Evolutionary conservation across 2,113 vertebrate genomes (phyloP), one percentile per base, ranked within the genome.

Genomic region (Melozone crissalis): DNA sequence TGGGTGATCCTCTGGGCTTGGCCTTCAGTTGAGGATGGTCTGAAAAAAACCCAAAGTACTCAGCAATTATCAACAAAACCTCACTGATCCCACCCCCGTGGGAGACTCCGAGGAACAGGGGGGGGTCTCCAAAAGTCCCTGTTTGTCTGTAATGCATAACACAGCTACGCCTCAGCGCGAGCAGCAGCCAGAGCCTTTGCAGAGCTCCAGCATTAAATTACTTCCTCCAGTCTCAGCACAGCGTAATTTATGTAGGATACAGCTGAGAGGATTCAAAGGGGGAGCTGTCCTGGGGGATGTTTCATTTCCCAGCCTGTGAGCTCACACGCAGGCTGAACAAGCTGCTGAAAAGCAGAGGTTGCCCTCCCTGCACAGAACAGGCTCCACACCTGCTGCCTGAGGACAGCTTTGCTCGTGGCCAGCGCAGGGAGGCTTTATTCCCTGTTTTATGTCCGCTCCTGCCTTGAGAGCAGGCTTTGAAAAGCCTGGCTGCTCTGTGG

Each of bases 121-220:
- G 12, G 8, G 31, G 14, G 7, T 61, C 79, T 24, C 16, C 49
- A 27, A 5, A 66, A 76, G 28, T 54, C 28, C 10, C 54, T 7
- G n/a, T 67, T 85, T 72, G 5, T 80, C 35, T 68, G 2, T 47
- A 39, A 68, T 7, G 33, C 44, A 16, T 11, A 68, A 77, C 58
- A 49, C 3, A 71, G 65, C 59, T 62, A 58, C 68, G 59, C n/a
- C 89, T 89, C 77, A 47, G 84, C 81, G 51, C 62, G 80, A 74
- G 13, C 84, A 85, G 86, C 78, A 82, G 81, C 1, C 24, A 17
- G 84, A 46, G 35, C 69, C 69, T 78, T 71, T 19, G n/a, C 87
- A 94, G 95, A 91, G 62, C 89, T 90, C 78, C 83, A 92, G 90
- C 88, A 58, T 87, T 93, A 93, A 92, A 95, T 94, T 62, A 87